Conservation (phyloP, 2,797 vertebrate genomes). For the Pangasius macronema region DNA sequence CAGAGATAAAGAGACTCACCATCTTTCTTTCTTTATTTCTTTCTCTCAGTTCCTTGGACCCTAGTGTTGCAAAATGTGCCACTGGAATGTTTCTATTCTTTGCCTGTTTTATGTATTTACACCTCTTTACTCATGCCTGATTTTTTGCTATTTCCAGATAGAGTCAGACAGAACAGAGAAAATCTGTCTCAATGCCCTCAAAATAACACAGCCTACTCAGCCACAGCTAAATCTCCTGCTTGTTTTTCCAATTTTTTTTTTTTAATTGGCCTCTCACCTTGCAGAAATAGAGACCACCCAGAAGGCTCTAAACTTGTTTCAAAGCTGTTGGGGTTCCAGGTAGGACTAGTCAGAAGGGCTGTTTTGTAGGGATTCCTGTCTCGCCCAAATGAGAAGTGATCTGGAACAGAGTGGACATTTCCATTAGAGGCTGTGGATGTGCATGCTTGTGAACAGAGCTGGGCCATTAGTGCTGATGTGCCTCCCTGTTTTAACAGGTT, state of each 20-base stretch:
- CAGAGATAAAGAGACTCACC: slow-evolving; percentile 21
- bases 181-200: slow-evolving; percentile 39
- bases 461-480: slow-evolving; percentile 22
- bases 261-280: slow-evolving; percentile 21
- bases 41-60: not conserved
- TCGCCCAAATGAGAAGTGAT: slow-evolving; percentile 30
- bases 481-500: slow-evolving; percentile 32
- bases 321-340: slow-evolving; percentile 25
- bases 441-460: slow-evolving; percentile 19
- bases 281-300: slow-evolving; percentile 47
- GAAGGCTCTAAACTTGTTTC: slow-evolving; percentile 21
- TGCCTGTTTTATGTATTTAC: slow-evolving; percentile 3
- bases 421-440: slow-evolving; percentile 21
- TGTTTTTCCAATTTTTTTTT: slow-evolving; percentile 27
- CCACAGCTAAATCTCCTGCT: not conserved
- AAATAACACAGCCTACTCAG: slow-evolving; percentile 37
- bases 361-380: slow-evolving; percentile 33
- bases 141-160: slow-evolving; percentile 28
- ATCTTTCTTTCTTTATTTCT: not conserved
- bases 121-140: not conserved
- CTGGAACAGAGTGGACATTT: slow-evolving; percentile 26
- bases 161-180: slow-evolving; percentile 21
- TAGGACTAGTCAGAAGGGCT: slow-evolving; percentile 40
- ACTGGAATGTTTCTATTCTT: not conserved
- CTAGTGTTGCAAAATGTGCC: not conserved